These are phyloP conservation scores for Lacerta agilis DNA, from an alignment of 2,797 vertebrate genomes.

Conservation along the genomic window DNA sequence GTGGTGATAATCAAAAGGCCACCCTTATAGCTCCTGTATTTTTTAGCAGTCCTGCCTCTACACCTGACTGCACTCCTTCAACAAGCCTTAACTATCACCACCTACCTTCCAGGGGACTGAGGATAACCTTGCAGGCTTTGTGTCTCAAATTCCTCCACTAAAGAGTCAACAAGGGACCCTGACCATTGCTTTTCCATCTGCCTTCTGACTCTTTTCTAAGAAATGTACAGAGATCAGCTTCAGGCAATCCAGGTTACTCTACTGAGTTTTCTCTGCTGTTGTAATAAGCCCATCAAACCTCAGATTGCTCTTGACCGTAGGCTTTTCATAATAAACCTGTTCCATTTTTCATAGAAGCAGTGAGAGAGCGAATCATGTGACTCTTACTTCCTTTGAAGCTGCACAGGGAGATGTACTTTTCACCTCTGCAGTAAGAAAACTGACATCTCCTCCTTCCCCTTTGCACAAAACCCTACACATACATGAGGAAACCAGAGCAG, in stretches of 20 bases:
- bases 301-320: too few species aligned
- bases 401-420: background rate
- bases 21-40: too few species aligned
- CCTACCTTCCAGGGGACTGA: background rate
- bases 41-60: too few species aligned
- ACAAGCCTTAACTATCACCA: too few species aligned
- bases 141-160: background rate
- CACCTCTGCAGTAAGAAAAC: background rate
- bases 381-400: background rate
- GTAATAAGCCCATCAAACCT: background rate
- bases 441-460: background rate
- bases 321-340: background rate
- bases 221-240: too few species aligned
- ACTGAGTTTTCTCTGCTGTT: background rate
- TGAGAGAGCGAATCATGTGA: background rate
- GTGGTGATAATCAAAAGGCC: too few species aligned
- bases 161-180: background rate
- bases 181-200: background rate
- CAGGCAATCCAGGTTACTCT: background rate
- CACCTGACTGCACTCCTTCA: too few species aligned
- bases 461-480: background rate
- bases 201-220: background rate
- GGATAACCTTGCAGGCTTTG: background rate
- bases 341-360: background rate
- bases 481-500: too few species aligned